These are phyloP conservation scores for Galaxea fascicularis DNA, from an alignment of 92 coral and sea anemone species.

Conservation along the genomic window DNA sequence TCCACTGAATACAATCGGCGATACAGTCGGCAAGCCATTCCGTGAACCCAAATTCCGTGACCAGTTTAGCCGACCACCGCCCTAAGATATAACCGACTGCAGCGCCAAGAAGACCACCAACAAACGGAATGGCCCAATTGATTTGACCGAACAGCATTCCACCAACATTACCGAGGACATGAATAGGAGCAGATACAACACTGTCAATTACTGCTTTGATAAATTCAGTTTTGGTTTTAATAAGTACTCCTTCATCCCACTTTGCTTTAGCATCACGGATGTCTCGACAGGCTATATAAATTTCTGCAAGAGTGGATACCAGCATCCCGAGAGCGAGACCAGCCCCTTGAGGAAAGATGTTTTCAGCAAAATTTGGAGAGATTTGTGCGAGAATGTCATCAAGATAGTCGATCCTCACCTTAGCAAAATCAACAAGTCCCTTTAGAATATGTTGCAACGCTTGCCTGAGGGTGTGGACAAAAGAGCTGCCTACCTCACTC, in stretches of 20 bases:
- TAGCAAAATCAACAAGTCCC: not conserved
- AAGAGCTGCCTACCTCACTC: not conserved
- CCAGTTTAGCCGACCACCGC: not conserved
- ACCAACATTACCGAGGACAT: not conserved
- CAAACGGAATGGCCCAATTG: not conserved
- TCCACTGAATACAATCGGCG: not conserved
- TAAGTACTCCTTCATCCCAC: not conserved
- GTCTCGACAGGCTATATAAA: not conserved
- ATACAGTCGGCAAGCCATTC: slow-evolving; percentile 1
- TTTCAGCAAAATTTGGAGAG: not conserved
- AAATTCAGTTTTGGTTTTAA: slow-evolving; percentile 21
- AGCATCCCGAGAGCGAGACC: not conserved
- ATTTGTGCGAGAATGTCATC: not conserved
- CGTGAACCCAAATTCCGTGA: slow-evolving; percentile 1
- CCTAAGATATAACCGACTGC: not conserved
- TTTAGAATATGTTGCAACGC: not conserved
- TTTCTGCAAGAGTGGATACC: not conserved
- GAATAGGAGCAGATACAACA: not conserved
- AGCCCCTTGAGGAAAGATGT: not conserved
- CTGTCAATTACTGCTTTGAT: slow-evolving; percentile 23
- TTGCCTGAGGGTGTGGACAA: not conserved
- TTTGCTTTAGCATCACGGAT: slow-evolving; percentile 16
- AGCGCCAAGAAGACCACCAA: not conserved
- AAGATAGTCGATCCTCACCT: too few relatives aligned
- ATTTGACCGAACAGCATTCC: not conserved